Evolutionary conservation across 2,113 vertebrate species (phyloP).

Genomic region (Spermophilus dauricus): DNA sequence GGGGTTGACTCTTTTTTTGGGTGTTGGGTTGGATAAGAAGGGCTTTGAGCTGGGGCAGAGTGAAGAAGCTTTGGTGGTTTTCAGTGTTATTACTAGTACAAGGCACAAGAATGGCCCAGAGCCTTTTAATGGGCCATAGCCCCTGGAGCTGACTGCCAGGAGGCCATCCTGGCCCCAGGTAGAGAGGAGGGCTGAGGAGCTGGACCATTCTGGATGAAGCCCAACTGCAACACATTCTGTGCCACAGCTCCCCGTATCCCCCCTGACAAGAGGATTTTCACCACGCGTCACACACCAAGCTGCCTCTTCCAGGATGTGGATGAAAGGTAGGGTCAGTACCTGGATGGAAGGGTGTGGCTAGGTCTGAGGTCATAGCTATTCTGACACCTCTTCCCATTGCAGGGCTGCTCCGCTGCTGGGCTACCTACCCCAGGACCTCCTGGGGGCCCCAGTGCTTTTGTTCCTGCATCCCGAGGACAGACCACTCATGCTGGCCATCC

Average conservation of each 20-base stretch:
- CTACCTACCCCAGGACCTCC: constrained; percentile 95
- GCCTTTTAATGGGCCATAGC: not conserved
- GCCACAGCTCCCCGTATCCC: constrained; percentile 94
- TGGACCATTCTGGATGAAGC: not conserved
- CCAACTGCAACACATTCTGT: not conserved
- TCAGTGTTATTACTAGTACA: not conserved
- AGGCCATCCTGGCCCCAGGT: not conserved
- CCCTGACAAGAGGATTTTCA: constrained; percentile 94
- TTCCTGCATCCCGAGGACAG: constrained; percentile 94
- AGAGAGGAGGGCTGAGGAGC: not conserved
- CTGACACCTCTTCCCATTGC: constrained; percentile 19
- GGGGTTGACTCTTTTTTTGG: not conserved
- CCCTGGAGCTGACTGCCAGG: not conserved
- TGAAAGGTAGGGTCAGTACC: constrained; percentile 88
- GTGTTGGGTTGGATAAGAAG: not conserved
- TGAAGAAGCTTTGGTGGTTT: not conserved
- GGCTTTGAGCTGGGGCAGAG: not conserved
- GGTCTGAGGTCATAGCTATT: not conserved
- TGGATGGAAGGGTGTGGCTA: not conserved
- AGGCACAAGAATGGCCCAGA: not conserved
- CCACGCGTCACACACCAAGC: constrained; percentile 94
- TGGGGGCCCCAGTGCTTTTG: constrained; percentile 93
- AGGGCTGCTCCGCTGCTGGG: constrained; percentile 94
- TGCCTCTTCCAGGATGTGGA: constrained; percentile 96
- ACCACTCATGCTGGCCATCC: constrained; percentile 95